Conservation (phyloP, 2,888 invertebrate genomes). For the Alcis repandata region DNA sequence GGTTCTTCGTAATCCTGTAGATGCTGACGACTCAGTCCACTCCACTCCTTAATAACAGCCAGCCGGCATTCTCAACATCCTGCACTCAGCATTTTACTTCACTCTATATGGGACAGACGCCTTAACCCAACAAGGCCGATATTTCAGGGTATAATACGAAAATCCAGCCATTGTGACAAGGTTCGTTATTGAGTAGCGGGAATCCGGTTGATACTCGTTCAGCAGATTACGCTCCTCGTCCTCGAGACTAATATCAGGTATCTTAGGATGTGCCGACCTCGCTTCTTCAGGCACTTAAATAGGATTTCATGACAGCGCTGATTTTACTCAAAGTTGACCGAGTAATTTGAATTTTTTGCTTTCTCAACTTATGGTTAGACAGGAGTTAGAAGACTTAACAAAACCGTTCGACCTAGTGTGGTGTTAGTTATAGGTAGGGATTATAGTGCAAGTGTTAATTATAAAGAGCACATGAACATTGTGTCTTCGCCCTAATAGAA, state of each 20-base stretch:
- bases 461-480: no score
- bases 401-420: no score
- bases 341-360: background rate
- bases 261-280: conserved; percentile 25
- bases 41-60: background rate
- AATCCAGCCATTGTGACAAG: conserved; percentile 15
- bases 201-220: conserved; percentile 12
- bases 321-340: background rate
- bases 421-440: no score
- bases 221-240: conserved; percentile 20
- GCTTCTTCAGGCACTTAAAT: conserved; percentile 3
- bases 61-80: background rate
- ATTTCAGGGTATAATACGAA: conserved; percentile 1
- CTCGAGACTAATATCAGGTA: conserved; percentile 27
- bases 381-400: no score
- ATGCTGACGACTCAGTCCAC: background rate
- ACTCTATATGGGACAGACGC: background rate
- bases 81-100: background rate
- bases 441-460: no score
- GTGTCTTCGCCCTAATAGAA: no score
- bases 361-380: background rate
- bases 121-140: background rate
- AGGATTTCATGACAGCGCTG: background rate
- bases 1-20: no score
- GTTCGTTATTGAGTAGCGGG: conserved; percentile 1